phyloP scores from a whole-genome alignment of 1,140 invertebrate species.

The Brachystomella parvula region DNA sequence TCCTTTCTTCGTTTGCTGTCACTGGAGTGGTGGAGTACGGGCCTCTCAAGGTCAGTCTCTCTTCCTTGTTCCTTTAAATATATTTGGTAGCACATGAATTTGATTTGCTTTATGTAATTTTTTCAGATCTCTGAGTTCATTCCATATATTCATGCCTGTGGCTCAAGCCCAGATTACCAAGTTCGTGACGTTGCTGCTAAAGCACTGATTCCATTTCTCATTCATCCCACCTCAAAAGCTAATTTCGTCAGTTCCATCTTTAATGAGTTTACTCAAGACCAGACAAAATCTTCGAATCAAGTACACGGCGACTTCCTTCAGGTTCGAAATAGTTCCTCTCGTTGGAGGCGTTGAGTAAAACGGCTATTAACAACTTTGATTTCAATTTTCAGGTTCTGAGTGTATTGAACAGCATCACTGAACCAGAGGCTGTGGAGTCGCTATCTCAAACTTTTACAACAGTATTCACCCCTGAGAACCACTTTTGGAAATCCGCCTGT shows the following conservation, averaged over 20 bases:
- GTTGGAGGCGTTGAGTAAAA: constrained; percentile 3
- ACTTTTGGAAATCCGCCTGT: neutral
- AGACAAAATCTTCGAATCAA: neutral
- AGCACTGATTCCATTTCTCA: constrained; percentile 57
- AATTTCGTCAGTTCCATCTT: constrained; percentile 14
- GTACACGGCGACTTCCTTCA: constrained; percentile 46
- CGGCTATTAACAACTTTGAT: too few relatives aligned
- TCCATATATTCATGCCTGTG: constrained; percentile 43
- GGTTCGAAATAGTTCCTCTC: constrained; percentile 40
- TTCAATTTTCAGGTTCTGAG: neutral
- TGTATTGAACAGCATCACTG: neutral
- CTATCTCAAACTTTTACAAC: neutral
- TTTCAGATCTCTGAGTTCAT: constrained; percentile 43
- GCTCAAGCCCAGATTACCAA: constrained; percentile 53
- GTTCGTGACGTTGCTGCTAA: constrained; percentile 58
- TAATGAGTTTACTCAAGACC: constrained; percentile 1
- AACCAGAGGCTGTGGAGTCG: neutral
- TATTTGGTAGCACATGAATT: neutral
- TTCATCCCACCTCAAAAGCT: constrained; percentile 40
- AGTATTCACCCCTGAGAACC: neutral
- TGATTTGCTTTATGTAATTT: neutral
- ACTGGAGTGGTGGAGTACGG: constrained; percentile 27
- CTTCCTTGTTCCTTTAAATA: neutral
- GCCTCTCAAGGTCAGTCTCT: constrained; percentile 20
- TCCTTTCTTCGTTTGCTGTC: constrained; percentile 29